Evolutionary conservation across 2,797 vertebrate genomes (phyloP).

Genomic region (Poecilia picta): DNA sequence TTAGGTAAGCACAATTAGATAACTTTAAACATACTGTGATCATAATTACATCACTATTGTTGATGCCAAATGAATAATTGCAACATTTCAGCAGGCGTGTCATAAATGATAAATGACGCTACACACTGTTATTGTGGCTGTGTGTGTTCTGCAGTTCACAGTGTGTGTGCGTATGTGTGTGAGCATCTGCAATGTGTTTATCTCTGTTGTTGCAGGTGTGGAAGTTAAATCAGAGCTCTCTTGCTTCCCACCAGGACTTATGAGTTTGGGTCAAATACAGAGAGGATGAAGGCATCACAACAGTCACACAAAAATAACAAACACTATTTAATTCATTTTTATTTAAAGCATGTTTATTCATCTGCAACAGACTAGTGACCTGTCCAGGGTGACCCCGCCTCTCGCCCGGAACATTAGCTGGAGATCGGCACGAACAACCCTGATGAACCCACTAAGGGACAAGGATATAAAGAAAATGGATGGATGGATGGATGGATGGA

Average conservation of each 20-base stretch:
- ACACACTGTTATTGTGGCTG: background rate
- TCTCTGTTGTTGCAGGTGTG: constrained; percentile 18
- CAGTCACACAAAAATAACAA: background rate
- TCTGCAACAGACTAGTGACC: too few species aligned
- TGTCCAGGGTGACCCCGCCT: too few species aligned
- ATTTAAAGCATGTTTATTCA: background rate
- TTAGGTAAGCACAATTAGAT: background rate
- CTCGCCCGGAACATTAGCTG: too few species aligned
- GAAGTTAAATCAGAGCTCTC: constrained; percentile 37
- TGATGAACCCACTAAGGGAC: too few species aligned
- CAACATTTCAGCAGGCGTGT: background rate
- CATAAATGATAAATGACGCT: too few species aligned
- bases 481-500: too few species aligned
- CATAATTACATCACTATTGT: background rate
- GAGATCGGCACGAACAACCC: too few species aligned
- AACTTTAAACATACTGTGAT: background rate
- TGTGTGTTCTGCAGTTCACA: background rate
- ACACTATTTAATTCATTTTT: background rate
- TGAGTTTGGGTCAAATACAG: constrained; percentile 39
- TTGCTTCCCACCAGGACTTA: constrained; percentile 36
- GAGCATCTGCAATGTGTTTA: constrained; percentile 17
- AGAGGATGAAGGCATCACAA: background rate
- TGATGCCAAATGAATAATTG: background rate
- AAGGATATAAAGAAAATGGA: too few species aligned
- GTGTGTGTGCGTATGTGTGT: background rate